Conservation (phyloP, 1,140 invertebrate genomes). For the Drosophila funebris region DNA sequence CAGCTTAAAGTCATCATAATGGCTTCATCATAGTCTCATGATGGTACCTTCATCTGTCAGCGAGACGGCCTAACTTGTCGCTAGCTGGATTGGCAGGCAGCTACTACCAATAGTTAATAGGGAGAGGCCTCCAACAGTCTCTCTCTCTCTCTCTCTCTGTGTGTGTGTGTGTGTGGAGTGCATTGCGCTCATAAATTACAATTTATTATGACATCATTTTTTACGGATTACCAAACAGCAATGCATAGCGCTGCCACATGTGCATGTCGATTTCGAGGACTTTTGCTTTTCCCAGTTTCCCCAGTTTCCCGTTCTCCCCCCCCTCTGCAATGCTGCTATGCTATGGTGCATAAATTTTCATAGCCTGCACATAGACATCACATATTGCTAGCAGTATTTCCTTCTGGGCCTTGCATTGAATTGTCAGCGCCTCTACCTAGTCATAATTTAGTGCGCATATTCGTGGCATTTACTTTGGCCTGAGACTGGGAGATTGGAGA, state of each 20-base stretch:
- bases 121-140: too few relatives aligned
- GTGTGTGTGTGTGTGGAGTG: conserved; percentile 12
- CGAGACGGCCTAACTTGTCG: conserved; percentile 46
- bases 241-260: conserved; percentile 39
- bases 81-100: conserved; percentile 19
- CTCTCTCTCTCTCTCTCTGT: too few relatives aligned
- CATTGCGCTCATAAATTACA: conserved; percentile 68
- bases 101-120: neutral
- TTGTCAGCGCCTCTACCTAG: conserved; percentile 72
- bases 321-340: conserved; percentile 33
- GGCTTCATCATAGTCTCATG: conserved; percentile 43
- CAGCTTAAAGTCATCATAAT: conserved; percentile 55
- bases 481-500: neutral
- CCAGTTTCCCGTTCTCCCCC: neutral
- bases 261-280: conserved; percentile 52
- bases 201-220: conserved; percentile 78
- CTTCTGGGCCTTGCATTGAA: conserved; percentile 67
- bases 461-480: conserved; percentile 4
- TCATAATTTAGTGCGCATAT: conserved; percentile 69
- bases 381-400: conserved; percentile 47
- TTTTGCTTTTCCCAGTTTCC: conserved; percentile 33
- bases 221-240: conserved; percentile 66
- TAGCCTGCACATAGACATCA: conserved; percentile 14
- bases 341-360: conserved; percentile 72
- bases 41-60: conserved; percentile 50